phyloP scores from a whole-genome alignment of 1,140 invertebrate species.

The Zophobas atratus region DNA sequence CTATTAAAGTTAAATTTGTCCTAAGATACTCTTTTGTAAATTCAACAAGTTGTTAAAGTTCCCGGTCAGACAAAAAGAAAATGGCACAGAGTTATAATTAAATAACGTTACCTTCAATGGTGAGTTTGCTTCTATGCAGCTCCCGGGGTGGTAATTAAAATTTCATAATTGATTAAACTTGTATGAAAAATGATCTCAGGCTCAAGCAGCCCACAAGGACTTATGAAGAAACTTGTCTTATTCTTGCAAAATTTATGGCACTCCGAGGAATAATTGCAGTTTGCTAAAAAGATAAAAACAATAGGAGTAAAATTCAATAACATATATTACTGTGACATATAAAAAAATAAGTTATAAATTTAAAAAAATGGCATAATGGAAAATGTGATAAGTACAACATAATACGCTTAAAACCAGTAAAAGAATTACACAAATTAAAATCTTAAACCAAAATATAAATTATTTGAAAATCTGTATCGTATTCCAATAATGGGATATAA shows the following conservation, averaged over 20 bases:
- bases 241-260: background rate
- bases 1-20: conserved; percentile 26
- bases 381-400: too few species aligned
- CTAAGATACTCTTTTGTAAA: conserved; percentile 17
- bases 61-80: background rate
- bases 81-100: conserved; percentile 31
- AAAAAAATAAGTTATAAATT: too few species aligned
- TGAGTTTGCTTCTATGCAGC: conserved; percentile 13
- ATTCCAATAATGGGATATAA: too few species aligned
- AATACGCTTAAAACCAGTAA: too few species aligned
- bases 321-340: too few species aligned
- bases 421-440: too few species aligned
- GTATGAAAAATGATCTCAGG: conserved; percentile 4
- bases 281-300: too few species aligned
- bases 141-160: conserved; percentile 12
- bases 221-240: background rate
- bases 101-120: conserved; percentile 27
- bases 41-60: conserved; percentile 36
- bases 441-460: too few species aligned
- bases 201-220: background rate
- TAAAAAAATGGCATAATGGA: too few species aligned
- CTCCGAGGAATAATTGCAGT: too few species aligned
- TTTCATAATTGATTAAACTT: conserved; percentile 17
- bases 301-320: too few species aligned
- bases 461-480: too few species aligned